Evolutionary conservation across 2,113 vertebrate species (phyloP), one percentile per base, ranked within the genome.

Genomic region (Rafetus swinhoei): DNA sequence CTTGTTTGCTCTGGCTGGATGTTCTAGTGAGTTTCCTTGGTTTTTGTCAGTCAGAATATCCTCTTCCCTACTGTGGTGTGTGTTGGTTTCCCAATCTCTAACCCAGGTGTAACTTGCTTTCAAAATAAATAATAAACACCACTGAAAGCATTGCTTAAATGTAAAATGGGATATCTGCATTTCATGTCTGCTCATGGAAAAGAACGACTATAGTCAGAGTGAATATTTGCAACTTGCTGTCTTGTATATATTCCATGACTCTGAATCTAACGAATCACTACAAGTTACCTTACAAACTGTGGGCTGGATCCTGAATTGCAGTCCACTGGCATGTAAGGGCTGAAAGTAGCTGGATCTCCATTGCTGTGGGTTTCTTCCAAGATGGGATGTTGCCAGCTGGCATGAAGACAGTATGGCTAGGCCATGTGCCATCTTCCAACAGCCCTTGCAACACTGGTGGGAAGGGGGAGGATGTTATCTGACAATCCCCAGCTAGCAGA

Each of bases 21-120:
- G 77, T 89, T 90, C 93, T 93, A 95, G 91, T 89, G 85, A 76
- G 89, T 97, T 95, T 87, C 25, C 81, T 95, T 90, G 90, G 86
- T 95, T 97, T 72, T 96, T 94, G 50, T 93, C 93, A 89, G 90
- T 90, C 93, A 93, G 94, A 94, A 90, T 93, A n/a, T 94, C 25
- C 83, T 79, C 27, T 90, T 86, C 92, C 81, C 79, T 82, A 52
- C 85, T 1, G 0, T 83, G 89, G 74, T 84, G 50, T 84, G 69
- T 93, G 79, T 86, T 97, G 93, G 93, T 91, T 94, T 93, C 82
- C 82, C 82, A 81, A 92, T 81, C 95, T 96, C 76, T 45, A 27
- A 52, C 93, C 39, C 29, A 60, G 93, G 85, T 84, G 79, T 93
- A 94, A 93, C 93, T 97, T 93, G 39, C 29, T 95, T 94, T 96